phyloP scores from a whole-genome alignment of 2,113 vertebrate species.

The Cavia porcellus region DNA sequence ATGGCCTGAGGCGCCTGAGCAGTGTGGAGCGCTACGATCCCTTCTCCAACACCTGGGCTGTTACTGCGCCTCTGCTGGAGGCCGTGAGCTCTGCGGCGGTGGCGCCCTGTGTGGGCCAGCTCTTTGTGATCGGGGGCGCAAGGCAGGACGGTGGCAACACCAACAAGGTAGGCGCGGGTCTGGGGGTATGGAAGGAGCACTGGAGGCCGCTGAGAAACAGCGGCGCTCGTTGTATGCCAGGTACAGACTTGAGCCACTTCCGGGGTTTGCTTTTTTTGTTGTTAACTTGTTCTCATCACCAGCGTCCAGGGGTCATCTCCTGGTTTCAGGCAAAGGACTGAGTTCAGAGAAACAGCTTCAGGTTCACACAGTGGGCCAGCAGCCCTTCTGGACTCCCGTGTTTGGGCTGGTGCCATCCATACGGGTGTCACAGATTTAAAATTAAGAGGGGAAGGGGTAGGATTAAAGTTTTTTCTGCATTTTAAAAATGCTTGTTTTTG shows the following conservation, averaged over 20 bases:
- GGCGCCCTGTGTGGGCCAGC: conserved; percentile 84
- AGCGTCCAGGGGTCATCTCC: background rate
- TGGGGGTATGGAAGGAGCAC: accelerated
- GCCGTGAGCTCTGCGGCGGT: conserved; percentile 88
- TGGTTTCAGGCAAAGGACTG: background rate
- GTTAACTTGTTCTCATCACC: background rate
- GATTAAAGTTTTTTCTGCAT: background rate
- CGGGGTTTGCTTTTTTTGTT: background rate
- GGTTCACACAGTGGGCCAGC: background rate
- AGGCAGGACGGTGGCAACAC: conserved; percentile 86
- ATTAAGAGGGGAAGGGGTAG: background rate
- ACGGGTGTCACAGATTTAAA: background rate
- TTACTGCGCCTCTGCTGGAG: conserved; percentile 80
- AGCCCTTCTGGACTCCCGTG: background rate
- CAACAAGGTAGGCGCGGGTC: conserved; percentile 83
- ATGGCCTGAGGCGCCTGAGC: conserved; percentile 87
- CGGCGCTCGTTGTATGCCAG: background rate
- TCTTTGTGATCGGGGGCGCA: conserved; percentile 90
- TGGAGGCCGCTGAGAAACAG: background rate
- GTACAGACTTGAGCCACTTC: background rate
- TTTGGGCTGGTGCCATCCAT: background rate
- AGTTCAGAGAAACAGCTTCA: conserved; percentile 8
- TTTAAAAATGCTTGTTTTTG: background rate
- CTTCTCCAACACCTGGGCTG: conserved; percentile 88
- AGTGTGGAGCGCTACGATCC: conserved; percentile 89